A percentile compares a stretch with the other conserved stretches of the same genome.
Evolutionary conservation across 2,113 vertebrate species (phyloP).

Genomic region (Cyanistes caeruleus): DNA sequence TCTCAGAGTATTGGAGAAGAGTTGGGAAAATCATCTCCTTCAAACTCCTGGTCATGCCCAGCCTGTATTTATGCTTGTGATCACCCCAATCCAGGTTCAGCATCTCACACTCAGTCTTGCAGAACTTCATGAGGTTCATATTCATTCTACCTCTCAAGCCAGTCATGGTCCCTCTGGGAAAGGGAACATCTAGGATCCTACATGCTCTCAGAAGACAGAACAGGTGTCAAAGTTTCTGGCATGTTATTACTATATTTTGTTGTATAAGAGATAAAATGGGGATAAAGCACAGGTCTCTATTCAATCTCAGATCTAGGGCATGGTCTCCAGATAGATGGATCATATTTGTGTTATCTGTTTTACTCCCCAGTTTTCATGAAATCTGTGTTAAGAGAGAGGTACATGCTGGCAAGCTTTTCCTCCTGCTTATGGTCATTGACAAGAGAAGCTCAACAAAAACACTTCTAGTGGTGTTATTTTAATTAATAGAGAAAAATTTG

Average conservation of each 20-base stretch:
- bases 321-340: neutral
- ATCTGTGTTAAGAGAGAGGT: neutral
- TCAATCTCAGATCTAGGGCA: neutral
- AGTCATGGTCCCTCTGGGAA: neutral
- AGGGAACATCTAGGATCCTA: neutral
- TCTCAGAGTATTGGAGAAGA: neutral
- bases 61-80: neutral
- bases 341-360: neutral
- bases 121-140: neutral
- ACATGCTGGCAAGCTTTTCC: neutral
- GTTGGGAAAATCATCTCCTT: neutral
- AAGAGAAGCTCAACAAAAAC: neutral
- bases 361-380: neutral
- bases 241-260: neutral
- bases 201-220: neutral
- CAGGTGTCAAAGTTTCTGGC: neutral
- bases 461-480: neutral
- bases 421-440: neutral
- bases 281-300: neutral
- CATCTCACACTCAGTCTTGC: neutral
- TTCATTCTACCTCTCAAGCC: neutral
- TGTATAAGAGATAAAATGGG: neutral
- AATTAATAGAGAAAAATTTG: neutral
- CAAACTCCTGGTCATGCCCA: neutral
- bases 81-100: rapidly evolving